Conservation (phyloP, 2,797 vertebrate genomes). For the Staurois parvus region DNA sequence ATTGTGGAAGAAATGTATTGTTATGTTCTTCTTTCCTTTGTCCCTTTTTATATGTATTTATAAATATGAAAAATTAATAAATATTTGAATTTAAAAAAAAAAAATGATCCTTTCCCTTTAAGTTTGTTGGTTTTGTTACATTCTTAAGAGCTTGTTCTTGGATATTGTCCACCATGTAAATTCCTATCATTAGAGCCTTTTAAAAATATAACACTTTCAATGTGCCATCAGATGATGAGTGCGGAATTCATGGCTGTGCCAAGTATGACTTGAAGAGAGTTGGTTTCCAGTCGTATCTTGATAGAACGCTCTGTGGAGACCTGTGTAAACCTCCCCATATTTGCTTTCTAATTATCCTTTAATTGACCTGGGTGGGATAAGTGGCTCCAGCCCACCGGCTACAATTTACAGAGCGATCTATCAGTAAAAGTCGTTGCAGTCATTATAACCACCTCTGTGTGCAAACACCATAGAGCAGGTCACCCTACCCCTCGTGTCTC, state of each 20-base stretch:
- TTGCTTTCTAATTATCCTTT: slow-evolving; percentile 58
- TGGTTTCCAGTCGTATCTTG: neutral
- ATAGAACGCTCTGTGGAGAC: slow-evolving; percentile 11
- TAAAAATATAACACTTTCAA: neutral
- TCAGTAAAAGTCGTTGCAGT: slow-evolving; percentile 33
- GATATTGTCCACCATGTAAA: neutral
- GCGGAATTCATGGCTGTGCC: neutral
- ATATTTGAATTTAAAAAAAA: too few species aligned
- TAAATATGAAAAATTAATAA: too few species aligned
- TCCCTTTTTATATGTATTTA: too few species aligned
- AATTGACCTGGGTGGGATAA: slow-evolving; percentile 49
- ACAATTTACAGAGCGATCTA: slow-evolving; percentile 36
- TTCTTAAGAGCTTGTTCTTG: neutral
- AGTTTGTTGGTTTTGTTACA: neutral
- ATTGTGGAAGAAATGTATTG: too few species aligned
- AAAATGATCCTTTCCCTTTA: too few species aligned
- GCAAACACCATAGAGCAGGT: neutral
- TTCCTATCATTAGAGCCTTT: too few species aligned
- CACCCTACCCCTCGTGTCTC: slow-evolving; percentile 3
- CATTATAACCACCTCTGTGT: slow-evolving; percentile 20
- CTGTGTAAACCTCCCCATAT: slow-evolving; percentile 23
- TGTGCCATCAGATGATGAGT: neutral
- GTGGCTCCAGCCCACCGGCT: slow-evolving; percentile 28
- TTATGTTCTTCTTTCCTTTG: too few species aligned
- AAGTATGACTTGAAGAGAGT: neutral